These are phyloP conservation scores for Tragelaphus eurycerus DNA, from an alignment of 2,797 vertebrate genomes.

Conservation along the genomic window DNA sequence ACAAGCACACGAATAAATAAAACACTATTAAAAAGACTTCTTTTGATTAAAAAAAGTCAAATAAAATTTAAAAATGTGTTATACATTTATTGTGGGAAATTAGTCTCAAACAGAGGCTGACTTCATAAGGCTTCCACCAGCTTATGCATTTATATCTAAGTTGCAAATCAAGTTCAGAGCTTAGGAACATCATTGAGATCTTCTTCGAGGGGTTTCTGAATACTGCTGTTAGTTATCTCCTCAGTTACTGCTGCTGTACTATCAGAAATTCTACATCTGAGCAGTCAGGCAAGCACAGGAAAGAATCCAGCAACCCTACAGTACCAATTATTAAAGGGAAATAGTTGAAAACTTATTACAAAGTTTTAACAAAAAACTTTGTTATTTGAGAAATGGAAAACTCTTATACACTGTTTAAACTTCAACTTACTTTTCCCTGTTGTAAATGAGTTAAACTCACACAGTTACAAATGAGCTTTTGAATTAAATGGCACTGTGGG, in stretches of 20 bases:
- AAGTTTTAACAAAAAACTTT: too few species aligned
- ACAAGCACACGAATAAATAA: background rate
- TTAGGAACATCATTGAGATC: background rate
- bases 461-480: background rate
- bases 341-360: background rate
- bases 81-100: background rate
- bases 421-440: background rate
- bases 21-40: background rate
- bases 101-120: background rate
- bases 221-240: background rate
- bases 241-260: background rate
- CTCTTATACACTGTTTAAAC: background rate
- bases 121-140: background rate
- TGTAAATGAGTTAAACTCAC: background rate
- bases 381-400: background rate
- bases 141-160: background rate
- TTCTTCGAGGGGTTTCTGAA: background rate
- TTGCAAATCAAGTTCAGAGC: background rate
- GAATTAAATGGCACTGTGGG: background rate
- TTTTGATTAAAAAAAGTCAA: background rate
- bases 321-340: background rate
- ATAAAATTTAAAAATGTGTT: background rate
- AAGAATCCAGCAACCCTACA: background rate
- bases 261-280: background rate
- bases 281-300: background rate